Base-by-base conservation (phyloP, 2,888 invertebrate species). In the Drosophila kokeensis region DNA sequence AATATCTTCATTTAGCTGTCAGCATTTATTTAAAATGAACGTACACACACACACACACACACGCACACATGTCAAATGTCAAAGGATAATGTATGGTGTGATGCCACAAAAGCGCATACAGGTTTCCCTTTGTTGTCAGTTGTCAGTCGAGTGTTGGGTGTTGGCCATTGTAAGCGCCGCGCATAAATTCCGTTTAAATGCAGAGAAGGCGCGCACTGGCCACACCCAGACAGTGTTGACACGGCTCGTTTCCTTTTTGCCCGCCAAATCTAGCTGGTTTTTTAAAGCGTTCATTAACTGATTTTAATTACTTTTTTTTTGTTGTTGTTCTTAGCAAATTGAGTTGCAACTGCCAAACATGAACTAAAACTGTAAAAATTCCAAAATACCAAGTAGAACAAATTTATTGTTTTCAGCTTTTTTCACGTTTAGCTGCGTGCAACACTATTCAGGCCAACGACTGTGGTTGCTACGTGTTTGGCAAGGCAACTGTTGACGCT, bases 1-100 rank as follows among this genome's bases (percentile, higher is more conserved):
- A 85, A 89, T 87, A 89, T 87, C 84, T 85, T 87, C 84, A 77
- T 87, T 87, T 84, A 67, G 79, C 84, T 84, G 89, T 89, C 85
- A 84, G 87, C 82, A 77, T 79, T 85, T 82, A 76, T 89, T 87
- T 73, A 79, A 84, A 85, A 83, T 70, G 76, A 59, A 74, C 87
- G 42, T 21, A 18, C 18, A 32, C 66, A 40, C 58, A 54, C 45
- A 48, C 32, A 60, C 24, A 21, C 29, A 24, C 36, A 38, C 40
- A 45, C 18, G 21, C 18, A 50, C 24, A 42, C 45, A 49, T 61
- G 50, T n/a, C 50, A n/a, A 42, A 55, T 62, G 55, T 24, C 60
- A 63, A 49, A 63, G 62, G 61, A 59, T 73, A 59, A 58, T 32
- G 36, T 45, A 48, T 49, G 50, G 52, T 58, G 49, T 61, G 65